Evolutionary conservation across 2,113 vertebrate species (phyloP), one percentile per base, ranked within the genome.

Genomic region (Vulpes lagopus): DNA sequence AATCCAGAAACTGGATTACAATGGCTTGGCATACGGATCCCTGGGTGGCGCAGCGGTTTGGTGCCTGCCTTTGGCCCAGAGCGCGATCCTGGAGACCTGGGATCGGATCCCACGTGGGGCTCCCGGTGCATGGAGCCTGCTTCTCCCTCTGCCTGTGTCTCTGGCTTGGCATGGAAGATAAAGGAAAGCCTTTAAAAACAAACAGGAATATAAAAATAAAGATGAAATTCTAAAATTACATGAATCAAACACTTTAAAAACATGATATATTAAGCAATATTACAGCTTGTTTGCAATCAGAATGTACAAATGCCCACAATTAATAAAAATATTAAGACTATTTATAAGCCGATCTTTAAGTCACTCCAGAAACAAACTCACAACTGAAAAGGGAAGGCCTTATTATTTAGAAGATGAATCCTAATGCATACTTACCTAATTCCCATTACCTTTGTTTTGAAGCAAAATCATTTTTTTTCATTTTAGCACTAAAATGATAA

Each of bases 391-490:
- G 32, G 65, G 5, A 11, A 55, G 2, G 22, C 1, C 30, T 93
- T 84, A 67, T 74, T 74, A 83, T 69, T 55, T 92, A 76, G 2
- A 25, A n/a, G 1, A 22, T 90, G 11, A 83, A 35, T 80, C 69
- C 78, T 81, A 22, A 85, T 35, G 91, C 25, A 23, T 81, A 65
- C 93, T 86, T 82, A 51, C 7, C 43, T 69, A 91, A 89, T 95
- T 88, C 43, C n/a, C 76, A 74, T 81, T 59, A 81, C 83, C 73
- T 96, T 95, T 96, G 16, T 78, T 91, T 89, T 89, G 53, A 95
- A 90, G 30, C 3, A 76, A 91, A 95, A 67, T 74, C 5, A 67
- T 60, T 87, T 91, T 74, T 74, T 74, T 87, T 76, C 2, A 60
- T 57, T 93, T 84, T 71, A 89, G 51, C 51, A 85, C 16, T 76